Percentiles rank a stretch among this genome's conserved stretches.
These are phyloP conservation scores for Penaeus chinensis DNA, from an alignment of 1,140 invertebrate species.

Conservation along the genomic window DNA sequence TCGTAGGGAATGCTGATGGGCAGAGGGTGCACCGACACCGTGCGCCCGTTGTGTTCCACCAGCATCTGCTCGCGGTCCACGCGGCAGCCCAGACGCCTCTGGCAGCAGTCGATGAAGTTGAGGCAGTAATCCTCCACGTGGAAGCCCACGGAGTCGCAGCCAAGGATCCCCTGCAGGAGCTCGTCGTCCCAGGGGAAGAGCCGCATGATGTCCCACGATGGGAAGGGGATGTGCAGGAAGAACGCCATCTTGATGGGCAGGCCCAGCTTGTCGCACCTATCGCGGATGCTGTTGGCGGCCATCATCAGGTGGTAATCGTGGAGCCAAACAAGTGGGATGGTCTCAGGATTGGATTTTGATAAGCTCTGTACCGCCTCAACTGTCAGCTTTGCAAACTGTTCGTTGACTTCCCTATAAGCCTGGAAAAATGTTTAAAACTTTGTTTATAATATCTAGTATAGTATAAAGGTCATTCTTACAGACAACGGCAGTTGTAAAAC, in stretches of 20 bases:
- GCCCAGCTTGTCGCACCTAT: conserved; percentile 81
- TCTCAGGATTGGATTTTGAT: conserved; percentile 72
- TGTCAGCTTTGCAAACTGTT: conserved; percentile 84
- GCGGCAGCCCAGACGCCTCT: conserved; percentile 85
- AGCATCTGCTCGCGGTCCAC: conserved; percentile 88
- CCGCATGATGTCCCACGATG: conserved; percentile 91
- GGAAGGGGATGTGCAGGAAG: conserved; percentile 93
- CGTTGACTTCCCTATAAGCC: conserved; percentile 84
- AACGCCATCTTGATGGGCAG: conserved; percentile 85
- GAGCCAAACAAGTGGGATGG: conserved; percentile 85
- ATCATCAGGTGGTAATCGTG: conserved; percentile 94
- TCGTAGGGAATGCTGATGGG: conserved; percentile 89
- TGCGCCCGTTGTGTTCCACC: conserved; percentile 87
- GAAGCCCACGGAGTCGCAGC: conserved; percentile 91
- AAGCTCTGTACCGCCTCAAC: conserved; percentile 74
- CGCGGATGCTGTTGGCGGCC: conserved; percentile 86
- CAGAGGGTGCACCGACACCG: conserved; percentile 83
- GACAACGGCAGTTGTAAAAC: background rate
- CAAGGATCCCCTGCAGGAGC: conserved; percentile 82
- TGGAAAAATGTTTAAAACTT: conserved; percentile 60
- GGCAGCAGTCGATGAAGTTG: conserved; percentile 92
- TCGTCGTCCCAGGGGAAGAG: conserved; percentile 92
- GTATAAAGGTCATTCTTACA: background rate
- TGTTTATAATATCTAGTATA: background rate
- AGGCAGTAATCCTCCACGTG: conserved; percentile 92